Evolutionary conservation across 2,888 invertebrate genomes (phyloP), one percentile per base, ranked within the genome.

Genomic region (Diaperis boleti): DNA sequence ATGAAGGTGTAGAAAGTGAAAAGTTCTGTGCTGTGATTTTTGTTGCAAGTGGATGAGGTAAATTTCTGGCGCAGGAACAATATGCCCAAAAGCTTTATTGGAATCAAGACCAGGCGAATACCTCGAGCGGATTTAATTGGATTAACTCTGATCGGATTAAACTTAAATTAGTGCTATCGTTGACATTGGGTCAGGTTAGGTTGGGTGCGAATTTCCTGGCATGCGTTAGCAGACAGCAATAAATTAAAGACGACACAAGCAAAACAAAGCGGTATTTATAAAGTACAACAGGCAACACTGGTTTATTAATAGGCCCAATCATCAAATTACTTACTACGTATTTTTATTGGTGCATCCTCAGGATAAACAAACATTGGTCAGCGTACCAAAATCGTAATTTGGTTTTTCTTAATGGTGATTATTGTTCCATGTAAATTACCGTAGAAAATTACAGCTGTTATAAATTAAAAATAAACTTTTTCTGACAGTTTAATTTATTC

Each of bases 251-350:
- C 39, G 49, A 59, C 49, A 26, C 49, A 8, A 26, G 31, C 45
- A 59, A 49, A 59, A 59, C 59, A 59, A 49, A 29, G 29, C 22
- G 37, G 31, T 59, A 59, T 59, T 59, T 59, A 49, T 59, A 59
- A 49, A 49, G 18, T 18, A 17, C 11, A 50, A 50, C 14, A 50
- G 37, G 20, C 37, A 50, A 50, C 35, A 50, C 33, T 15, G 13
- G 22, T 20, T 42, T 55, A 56, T 56, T 56, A 44, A 33, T 44
- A 44, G 31, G n/a, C 17, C 49, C 49, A 18, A 49, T 49, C 26
- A 31, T 8, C 14, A 20, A 47, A 47, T 47, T 47, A 14, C 11
- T 47, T 10, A n/a, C n/a, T n/a, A n/a, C n/a, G 18, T 18, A 44
- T 22, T 44, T 44, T 18, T 44, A 22, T 44, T 44, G 44, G 8